Conservation (phyloP, 1,140 invertebrate genomes). For the Drosophila bipectinata region DNA sequence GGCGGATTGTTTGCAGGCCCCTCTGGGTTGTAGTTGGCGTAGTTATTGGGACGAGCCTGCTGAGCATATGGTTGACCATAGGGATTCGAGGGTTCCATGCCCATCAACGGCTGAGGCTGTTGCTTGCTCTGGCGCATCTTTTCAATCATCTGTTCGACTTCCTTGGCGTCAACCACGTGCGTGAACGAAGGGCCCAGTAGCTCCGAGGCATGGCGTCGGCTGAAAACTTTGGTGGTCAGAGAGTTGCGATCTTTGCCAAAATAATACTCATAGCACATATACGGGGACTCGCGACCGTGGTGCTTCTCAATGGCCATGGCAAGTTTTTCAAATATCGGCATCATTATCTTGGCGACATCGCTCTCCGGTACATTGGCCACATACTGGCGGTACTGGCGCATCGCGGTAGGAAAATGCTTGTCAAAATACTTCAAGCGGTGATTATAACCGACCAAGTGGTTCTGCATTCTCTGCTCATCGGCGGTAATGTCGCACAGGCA, state of each 20-base stretch:
- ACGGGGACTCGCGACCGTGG: constrained; percentile 64
- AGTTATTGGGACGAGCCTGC: constrained; percentile 2
- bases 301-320: constrained; percentile 71
- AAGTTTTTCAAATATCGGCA: constrained; percentile 58
- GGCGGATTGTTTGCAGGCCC: not conserved
- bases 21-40: not conserved
- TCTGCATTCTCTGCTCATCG: constrained; percentile 64
- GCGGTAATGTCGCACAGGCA: constrained; percentile 61
- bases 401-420: constrained; percentile 75
- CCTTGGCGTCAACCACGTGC: constrained; percentile 64
- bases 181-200: constrained; percentile 66
- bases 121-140: constrained; percentile 24
- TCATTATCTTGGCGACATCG: constrained; percentile 62
- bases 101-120: not conserved
- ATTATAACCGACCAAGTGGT: constrained; percentile 67
- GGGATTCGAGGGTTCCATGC: constrained; percentile 4
- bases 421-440: constrained; percentile 76
- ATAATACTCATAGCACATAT: constrained; percentile 62
- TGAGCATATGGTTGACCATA: constrained; percentile 4
- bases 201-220: constrained; percentile 68
- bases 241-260: constrained; percentile 49
- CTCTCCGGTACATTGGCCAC: constrained; percentile 47
- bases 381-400: constrained; percentile 64
- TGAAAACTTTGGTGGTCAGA: constrained; percentile 57
- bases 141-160: constrained; percentile 57